phyloP scores from a whole-genome alignment of 2,113 vertebrate genomes.

The Charadrius vociferus region DNA sequence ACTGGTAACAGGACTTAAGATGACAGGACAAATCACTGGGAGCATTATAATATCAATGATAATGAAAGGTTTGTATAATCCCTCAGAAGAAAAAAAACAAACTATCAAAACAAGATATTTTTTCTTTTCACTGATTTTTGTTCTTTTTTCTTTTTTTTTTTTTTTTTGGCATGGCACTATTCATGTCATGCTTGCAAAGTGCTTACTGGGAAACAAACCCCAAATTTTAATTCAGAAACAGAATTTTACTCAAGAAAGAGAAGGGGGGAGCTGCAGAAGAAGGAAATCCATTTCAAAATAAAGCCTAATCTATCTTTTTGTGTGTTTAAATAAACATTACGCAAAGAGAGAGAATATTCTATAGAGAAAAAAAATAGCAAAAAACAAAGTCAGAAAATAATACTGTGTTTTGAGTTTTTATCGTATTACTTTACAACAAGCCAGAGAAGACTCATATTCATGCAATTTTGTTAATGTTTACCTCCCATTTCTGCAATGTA shows the following conservation, averaged over 20 bases:
- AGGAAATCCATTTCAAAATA: neutral
- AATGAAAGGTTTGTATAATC: neutral
- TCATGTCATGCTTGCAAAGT: neutral
- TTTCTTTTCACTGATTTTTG: neutral
- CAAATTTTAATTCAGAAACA: neutral
- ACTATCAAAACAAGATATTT: neutral
- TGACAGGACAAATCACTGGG: neutral
- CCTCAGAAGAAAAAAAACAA: neutral
- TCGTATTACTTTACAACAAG: neutral
- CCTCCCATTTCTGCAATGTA: neutral
- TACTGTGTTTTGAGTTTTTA: neutral
- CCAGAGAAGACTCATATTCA: neutral
- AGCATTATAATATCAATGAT: neutral
- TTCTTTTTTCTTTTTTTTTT: neutral
- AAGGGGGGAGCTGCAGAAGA: neutral
- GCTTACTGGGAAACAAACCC: neutral
- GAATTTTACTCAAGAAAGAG: neutral
- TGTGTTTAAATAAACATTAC: neutral
- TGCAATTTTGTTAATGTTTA: neutral
- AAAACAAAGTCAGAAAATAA: neutral
- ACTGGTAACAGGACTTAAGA: constrained; percentile 25
- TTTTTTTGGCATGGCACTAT: neutral
- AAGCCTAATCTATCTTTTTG: neutral
- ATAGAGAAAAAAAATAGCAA: neutral
- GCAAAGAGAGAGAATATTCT: neutral